phyloP scores from a whole-genome alignment of 2,113 vertebrate genomes.

The Fulmarus glacialis region DNA sequence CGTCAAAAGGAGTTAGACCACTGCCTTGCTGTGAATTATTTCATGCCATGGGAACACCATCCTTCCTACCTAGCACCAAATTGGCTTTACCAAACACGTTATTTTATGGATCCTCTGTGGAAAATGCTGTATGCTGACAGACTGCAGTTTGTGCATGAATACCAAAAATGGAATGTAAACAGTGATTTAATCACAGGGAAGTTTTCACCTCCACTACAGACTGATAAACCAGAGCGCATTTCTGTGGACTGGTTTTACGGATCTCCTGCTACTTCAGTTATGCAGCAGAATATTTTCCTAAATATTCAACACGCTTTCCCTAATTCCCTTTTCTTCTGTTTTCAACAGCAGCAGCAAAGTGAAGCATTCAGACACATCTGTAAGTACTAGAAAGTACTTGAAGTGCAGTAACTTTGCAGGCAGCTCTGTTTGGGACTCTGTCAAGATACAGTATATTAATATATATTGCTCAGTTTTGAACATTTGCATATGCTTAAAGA shows the following conservation, averaged over 20 bases:
- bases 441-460: not conserved
- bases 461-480: not conserved
- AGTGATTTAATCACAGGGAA: not conserved
- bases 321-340: not conserved
- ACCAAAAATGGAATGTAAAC: constrained; percentile 14
- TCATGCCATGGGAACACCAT: not conserved
- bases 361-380: constrained; percentile 11
- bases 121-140: constrained; percentile 16
- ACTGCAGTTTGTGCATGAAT: not conserved
- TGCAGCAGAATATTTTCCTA: constrained; percentile 45
- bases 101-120: constrained; percentile 14
- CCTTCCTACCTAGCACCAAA: not conserved
- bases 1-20: constrained; percentile 6
- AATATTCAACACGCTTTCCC: not conserved
- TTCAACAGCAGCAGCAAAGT: constrained; percentile 2
- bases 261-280: constrained; percentile 9
- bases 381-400: constrained; percentile 38
- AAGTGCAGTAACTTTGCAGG: not conserved
- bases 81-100: not conserved
- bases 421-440: not conserved
- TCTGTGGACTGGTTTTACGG: not conserved
- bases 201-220: not conserved
- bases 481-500: not conserved
- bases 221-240: not conserved
- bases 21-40: constrained; percentile 4